Evolutionary conservation across 92 coral and sea anemone species (phyloP).

Genomic region (Siderastrea siderea): DNA sequence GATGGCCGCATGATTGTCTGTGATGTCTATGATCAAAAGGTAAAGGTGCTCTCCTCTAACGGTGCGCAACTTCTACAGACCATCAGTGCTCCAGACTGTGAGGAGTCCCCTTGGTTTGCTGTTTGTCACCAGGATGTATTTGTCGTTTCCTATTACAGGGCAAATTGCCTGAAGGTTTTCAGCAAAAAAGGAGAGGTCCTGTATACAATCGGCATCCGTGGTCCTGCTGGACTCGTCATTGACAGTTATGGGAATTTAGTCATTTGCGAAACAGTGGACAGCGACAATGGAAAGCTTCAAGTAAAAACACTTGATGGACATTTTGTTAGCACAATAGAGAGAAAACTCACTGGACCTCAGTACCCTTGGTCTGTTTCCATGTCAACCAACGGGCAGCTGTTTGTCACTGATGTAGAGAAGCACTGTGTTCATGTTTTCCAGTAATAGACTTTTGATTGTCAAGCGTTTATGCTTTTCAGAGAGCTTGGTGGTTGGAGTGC

Average conservation of each 20-base stretch:
- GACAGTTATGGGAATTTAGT: slow-evolving; percentile 33
- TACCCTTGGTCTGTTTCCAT: background rate
- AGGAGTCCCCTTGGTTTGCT: background rate
- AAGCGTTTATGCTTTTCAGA: too few relatives aligned
- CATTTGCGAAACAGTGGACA: slow-evolving; percentile 4
- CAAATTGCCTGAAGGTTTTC: slow-evolving; percentile 47
- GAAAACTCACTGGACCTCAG: background rate
- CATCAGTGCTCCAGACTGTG: background rate
- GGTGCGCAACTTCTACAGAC: background rate
- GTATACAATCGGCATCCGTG: slow-evolving; percentile 21
- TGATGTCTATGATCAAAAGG: too few relatives aligned
- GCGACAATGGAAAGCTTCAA: background rate
- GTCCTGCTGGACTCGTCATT: slow-evolving; percentile 61
- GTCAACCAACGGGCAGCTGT: background rate
- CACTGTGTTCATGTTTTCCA: background rate
- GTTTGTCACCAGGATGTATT: background rate
- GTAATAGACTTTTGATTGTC: background rate
- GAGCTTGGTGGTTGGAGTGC: too few relatives aligned
- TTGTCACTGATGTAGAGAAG: background rate
- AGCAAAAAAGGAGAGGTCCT: slow-evolving; percentile 31
- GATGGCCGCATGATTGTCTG: too few relatives aligned
- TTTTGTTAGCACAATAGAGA: background rate
- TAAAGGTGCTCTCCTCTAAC: too few relatives aligned
- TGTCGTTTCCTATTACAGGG: background rate
- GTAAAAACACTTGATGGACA: slow-evolving; percentile 10